Evolutionary conservation across 2,113 vertebrate genomes (phyloP).

Genomic region (Onychostoma macrolepis): DNA sequence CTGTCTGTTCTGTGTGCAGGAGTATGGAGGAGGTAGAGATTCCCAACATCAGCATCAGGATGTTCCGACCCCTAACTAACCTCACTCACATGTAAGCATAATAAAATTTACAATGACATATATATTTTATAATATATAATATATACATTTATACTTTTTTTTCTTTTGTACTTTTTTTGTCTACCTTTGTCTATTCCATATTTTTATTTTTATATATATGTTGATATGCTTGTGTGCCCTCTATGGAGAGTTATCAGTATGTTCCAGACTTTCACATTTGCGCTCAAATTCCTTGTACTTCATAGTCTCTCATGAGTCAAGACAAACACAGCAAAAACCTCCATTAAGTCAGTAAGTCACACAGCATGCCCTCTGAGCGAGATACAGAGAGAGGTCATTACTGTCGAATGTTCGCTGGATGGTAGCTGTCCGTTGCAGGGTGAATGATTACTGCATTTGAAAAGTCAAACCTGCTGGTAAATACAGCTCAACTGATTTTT

Average conservation of each 20-base stretch:
- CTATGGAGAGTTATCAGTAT: neutral
- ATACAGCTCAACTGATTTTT: neutral
- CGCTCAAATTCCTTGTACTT: neutral
- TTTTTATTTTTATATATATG: neutral
- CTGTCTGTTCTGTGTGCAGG: conserved; percentile 55
- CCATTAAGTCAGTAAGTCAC: neutral
- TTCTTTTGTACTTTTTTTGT: neutral
- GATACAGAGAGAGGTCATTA: conserved; percentile 8
- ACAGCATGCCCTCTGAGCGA: neutral
- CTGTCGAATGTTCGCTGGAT: neutral
- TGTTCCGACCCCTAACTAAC: conserved; percentile 69
- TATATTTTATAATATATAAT: neutral
- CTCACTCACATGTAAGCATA: conserved; percentile 75
- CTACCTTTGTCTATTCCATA: no score
- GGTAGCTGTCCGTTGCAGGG: neutral
- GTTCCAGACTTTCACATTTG: neutral
- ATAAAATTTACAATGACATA: neutral
- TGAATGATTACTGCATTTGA: conserved; percentile 3
- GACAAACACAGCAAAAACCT: neutral
- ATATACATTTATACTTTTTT: neutral
- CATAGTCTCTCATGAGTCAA: neutral
- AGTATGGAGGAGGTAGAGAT: conserved; percentile 74
- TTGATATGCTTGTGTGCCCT: neutral
- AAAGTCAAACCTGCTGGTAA: neutral
- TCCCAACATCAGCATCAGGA: conserved; percentile 70